These are phyloP conservation scores for Caenorhabditis zanzibari DNA, from an alignment of 2,888 invertebrate genomes.

Conservation along the genomic window DNA sequence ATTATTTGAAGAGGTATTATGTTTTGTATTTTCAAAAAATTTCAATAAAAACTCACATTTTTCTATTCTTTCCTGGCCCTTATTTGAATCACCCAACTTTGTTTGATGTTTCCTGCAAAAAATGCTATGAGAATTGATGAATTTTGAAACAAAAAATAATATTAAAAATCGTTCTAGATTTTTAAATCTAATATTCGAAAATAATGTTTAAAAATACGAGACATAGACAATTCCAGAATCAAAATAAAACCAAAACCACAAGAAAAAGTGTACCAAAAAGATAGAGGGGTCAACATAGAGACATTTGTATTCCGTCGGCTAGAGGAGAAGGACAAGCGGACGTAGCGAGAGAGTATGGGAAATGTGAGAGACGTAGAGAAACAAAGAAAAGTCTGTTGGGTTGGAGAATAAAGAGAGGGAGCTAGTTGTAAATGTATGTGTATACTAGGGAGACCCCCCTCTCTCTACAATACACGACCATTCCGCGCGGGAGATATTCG, in stretches of 20 bases:
- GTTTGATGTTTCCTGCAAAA: no score
- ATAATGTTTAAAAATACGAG: neutral
- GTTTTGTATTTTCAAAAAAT: no score
- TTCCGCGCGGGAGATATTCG: neutral
- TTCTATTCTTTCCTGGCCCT: no score
- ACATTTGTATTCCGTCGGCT: constrained; percentile 18
- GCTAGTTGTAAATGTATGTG: constrained; percentile 36
- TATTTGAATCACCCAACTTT: no score
- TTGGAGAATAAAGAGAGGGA: neutral
- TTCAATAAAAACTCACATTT: no score
- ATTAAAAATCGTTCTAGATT: no score
- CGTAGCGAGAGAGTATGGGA: neutral
- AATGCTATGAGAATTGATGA: no score
- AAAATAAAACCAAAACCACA: neutral
- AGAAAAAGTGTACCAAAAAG: neutral
- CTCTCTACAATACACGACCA: neutral
- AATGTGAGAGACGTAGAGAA: constrained; percentile 11
- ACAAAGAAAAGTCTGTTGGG: neutral
- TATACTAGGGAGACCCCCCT: neutral
- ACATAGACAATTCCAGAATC: neutral
- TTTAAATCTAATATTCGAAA: no score
- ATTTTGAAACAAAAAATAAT: no score
- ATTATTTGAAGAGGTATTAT: no score
- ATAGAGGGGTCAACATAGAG: constrained; percentile 13
- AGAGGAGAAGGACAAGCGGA: constrained; percentile 16